phyloP scores from a whole-genome alignment of 2,888 invertebrate species.

The Apodemia mormo region DNA sequence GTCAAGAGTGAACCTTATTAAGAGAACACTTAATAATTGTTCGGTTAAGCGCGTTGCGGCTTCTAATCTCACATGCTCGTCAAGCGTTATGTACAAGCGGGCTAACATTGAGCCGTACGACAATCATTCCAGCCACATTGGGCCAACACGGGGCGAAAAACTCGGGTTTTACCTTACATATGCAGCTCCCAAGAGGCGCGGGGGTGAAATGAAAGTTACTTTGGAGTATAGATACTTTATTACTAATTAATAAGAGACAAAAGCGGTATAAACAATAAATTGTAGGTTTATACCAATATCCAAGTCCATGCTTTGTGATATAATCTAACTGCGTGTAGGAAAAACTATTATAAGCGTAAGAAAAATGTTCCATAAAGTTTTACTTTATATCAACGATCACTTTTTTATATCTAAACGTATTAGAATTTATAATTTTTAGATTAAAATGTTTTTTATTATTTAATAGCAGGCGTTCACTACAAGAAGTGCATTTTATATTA shows the following conservation, averaged over 20 bases:
- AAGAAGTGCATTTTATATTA: conserved; percentile 66
- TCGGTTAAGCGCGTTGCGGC: conserved; percentile 34
- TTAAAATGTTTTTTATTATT: conserved; percentile 47
- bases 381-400: conserved; percentile 47
- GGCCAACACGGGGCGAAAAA: conserved; percentile 62
- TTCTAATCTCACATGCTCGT: conserved; percentile 48
- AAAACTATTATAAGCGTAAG: conserved; percentile 67
- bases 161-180: conserved; percentile 68
- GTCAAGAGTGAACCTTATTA: conserved; percentile 29
- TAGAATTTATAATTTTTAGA: conserved; percentile 46
- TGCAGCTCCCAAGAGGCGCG: conserved; percentile 73
- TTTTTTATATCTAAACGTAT: conserved; percentile 54
- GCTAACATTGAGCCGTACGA: conserved; percentile 72
- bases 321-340: conserved; percentile 60
- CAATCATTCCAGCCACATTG: conserved; percentile 49
- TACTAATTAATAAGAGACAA: conserved; percentile 74
- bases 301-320: conserved; percentile 62
- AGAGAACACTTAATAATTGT: conserved; percentile 29
- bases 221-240: conserved; percentile 80
- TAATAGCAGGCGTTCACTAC: conserved; percentile 73
- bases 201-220: conserved; percentile 79
- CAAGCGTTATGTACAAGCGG: conserved; percentile 52
- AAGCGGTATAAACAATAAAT: conserved; percentile 60
- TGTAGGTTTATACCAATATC: conserved; percentile 39
- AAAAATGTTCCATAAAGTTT: conserved; percentile 24